A percentile compares a stretch with the other conserved stretches of the same genome.
These are phyloP conservation scores for Xenops minutus DNA, from an alignment of 2,797 vertebrate genomes.

Conservation along the genomic window DNA sequence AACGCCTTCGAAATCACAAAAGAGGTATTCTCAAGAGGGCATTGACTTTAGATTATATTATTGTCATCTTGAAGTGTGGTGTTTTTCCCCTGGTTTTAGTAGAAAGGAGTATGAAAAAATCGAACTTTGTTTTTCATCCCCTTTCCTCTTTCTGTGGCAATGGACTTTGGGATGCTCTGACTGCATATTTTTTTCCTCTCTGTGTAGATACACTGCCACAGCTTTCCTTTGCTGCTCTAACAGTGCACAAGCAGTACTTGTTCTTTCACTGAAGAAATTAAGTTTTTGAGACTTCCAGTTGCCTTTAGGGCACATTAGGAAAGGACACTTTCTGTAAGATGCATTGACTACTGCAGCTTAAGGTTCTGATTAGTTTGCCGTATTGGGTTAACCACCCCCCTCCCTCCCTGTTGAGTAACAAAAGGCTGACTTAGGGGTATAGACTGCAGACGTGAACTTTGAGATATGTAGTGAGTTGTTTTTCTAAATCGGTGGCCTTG, in stretches of 20 bases:
- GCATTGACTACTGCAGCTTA: background rate
- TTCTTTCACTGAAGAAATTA: background rate
- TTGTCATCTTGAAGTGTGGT: background rate
- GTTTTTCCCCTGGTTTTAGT: fast-evolving
- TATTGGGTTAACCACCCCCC: background rate
- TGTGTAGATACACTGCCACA: background rate
- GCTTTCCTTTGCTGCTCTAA: background rate
- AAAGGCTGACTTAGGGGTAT: background rate
- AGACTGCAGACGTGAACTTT: background rate
- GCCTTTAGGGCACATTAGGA: background rate
- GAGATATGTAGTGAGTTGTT: background rate
- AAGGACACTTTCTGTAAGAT: background rate
- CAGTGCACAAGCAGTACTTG: background rate
- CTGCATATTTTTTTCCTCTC: background rate
- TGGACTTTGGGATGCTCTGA: background rate
- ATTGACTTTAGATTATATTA: background rate
- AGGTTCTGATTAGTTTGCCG: background rate
- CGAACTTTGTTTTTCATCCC: background rate
- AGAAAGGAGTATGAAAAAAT: background rate
- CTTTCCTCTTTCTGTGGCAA: background rate
- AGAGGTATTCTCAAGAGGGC: background rate
- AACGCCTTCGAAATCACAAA: background rate
- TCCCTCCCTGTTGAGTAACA: fast-evolving
- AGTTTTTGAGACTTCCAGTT: background rate
- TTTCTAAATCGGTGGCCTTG: background rate